Evolutionary conservation across 1,140 invertebrate genomes (phyloP), one percentile per base, ranked within the genome.

Genomic region (Oppia nitens): DNA sequence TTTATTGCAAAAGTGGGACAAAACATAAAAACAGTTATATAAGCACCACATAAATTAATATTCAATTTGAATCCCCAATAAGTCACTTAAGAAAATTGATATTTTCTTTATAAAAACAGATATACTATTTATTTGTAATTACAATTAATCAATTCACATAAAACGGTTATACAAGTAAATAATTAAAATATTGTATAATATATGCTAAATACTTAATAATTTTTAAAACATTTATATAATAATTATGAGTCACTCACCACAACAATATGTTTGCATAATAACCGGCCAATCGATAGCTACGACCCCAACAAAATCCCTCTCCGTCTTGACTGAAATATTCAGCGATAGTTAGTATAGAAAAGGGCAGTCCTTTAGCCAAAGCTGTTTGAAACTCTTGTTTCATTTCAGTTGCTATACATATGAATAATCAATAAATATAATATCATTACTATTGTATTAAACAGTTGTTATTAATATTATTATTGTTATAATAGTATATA

Each of bases 271-370:
- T 80, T 2, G 87, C 82, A 68, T 88, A 97, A 72, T 96, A 95
- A 0, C 93, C 94, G 21, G 92, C 93, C 20, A 85, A 81, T 48
- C 93, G 74, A 71, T 98, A 98, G 65, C 85, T 83, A 11, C 87
- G 82, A 12, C 93, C 93, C 92, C 92, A 98, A 23, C 85, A 83
- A 67, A 98, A 93, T 9, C 93, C 93, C 70, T 96, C 94, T 63
- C 91, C 86, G 57, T 94, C 90, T 32, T 92, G 77, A 49, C 85
- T 91, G 65, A 98, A 89, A 71, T 97, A 95, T 70, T 98, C 94
- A 3, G 91, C 89, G 17, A 96, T 83, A 0, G 91, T 94, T 9
- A 98, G 76, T 55, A 98, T 88, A 0, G 94, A 94, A 72, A 87
- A 95, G 0, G 94, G 94, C 11, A 95, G 75, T 9, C 94, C 93